Evolutionary conservation across 2,888 invertebrate genomes (phyloP).

Genomic region (Hemistola chrysoprasaria): DNA sequence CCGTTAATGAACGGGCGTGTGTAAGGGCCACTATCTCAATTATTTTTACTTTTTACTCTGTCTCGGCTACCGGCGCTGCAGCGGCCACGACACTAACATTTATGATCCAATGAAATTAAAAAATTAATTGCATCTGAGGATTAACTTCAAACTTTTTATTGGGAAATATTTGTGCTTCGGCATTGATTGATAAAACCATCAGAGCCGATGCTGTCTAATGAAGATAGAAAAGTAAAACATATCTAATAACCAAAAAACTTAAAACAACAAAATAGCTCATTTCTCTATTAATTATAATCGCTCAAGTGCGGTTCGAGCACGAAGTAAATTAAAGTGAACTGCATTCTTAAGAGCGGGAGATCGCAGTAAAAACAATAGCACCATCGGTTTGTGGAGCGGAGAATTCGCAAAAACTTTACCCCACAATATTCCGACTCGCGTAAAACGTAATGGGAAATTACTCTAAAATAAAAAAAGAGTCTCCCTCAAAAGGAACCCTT

Average conservation of each 20-base stretch:
- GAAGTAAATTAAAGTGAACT: conserved; percentile 30
- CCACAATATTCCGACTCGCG: conserved; percentile 62
- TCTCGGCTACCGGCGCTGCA: conserved; percentile 13
- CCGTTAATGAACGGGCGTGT: conserved; percentile 22
- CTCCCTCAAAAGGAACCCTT: conserved; percentile 62
- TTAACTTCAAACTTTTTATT: conserved; percentile 36
- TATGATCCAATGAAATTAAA: conserved; percentile 43
- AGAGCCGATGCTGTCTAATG: conserved; percentile 12
- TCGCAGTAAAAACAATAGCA: conserved; percentile 41
- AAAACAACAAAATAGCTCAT: not conserved
- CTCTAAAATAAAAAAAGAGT: conserved; percentile 73
- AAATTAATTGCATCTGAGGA: conserved; percentile 46
- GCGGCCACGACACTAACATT: conserved; percentile 13
- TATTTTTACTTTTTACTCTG: conserved; percentile 17
- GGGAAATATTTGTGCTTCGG: conserved; percentile 20
- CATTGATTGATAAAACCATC: conserved; percentile 11
- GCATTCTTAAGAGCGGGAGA: conserved; percentile 23
- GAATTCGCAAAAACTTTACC: conserved; percentile 58
- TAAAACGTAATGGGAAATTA: conserved; percentile 77
- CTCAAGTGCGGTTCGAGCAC: conserved; percentile 3
- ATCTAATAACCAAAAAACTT: conserved; percentile 5
- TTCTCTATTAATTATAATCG: conserved; percentile 4
- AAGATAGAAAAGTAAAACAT: conserved; percentile 6
- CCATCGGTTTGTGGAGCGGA: conserved; percentile 29
- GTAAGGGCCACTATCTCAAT: conserved; percentile 21